phyloP scores from a whole-genome alignment of 2,113 vertebrate species.

The Petrocephalus microphthalmus region DNA sequence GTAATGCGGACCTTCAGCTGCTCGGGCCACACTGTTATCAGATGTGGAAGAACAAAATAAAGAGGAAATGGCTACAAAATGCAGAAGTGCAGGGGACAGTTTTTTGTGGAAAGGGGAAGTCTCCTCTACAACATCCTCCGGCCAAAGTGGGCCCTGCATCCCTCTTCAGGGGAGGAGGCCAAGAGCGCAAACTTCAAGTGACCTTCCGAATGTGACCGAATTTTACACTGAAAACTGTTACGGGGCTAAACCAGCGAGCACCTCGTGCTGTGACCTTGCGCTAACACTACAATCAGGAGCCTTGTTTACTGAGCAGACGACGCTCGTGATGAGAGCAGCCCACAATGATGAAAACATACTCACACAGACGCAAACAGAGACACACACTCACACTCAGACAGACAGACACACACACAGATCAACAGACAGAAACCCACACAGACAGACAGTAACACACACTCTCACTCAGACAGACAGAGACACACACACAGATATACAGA shows the following conservation, averaged over 20 bases:
- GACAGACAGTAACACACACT: background rate
- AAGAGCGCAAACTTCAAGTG: background rate
- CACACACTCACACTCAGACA: background rate
- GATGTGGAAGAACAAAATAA: background rate
- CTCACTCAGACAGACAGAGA: background rate
- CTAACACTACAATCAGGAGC: background rate
- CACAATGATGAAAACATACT: background rate
- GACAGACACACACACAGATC: conserved; percentile 3
- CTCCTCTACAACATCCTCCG: background rate
- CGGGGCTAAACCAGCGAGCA: background rate
- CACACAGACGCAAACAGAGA: background rate
- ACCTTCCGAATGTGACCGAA: background rate
- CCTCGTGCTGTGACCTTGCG: background rate
- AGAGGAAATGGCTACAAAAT: background rate
- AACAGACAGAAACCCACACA: background rate
- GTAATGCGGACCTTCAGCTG: background rate
- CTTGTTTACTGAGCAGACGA: background rate
- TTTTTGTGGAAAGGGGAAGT: background rate
- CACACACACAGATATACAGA: background rate
- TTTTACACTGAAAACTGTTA: background rate
- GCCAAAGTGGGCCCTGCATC: background rate
- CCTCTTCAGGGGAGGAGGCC: background rate
- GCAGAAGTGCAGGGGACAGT: background rate
- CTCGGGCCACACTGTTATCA: background rate
- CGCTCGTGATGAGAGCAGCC: background rate